Evolutionary conservation across 2,797 vertebrate genomes (phyloP).

Genomic region (Atherinosoma microstoma): DNA sequence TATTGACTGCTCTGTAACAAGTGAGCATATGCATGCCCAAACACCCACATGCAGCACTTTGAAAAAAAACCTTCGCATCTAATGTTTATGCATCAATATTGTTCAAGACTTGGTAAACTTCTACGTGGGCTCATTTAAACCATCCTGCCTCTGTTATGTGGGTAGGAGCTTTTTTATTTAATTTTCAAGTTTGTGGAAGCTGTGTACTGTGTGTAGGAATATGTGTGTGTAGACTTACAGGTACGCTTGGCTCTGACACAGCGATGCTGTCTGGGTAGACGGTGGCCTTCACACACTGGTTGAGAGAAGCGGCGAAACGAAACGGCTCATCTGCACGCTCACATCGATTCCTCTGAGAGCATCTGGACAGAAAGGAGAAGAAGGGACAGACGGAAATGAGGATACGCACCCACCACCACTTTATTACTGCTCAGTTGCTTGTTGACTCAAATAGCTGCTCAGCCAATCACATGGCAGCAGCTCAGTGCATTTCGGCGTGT

Average conservation of each 20-base stretch:
- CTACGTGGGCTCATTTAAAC: slow-evolving; percentile 50
- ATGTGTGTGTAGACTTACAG: slow-evolving; percentile 81
- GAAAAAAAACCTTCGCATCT: slow-evolving; percentile 60
- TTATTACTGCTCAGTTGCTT: not conserved
- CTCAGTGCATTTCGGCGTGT: no score
- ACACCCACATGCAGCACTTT: slow-evolving; percentile 71
- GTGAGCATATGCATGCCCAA: slow-evolving; percentile 72
- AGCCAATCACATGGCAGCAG: not conserved
- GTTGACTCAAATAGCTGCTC: not conserved
- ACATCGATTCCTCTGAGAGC: slow-evolving; percentile 92
- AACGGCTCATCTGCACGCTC: slow-evolving; percentile 90
- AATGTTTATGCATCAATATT: slow-evolving; percentile 78
- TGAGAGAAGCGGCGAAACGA: slow-evolving; percentile 91
- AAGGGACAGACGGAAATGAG: not conserved
- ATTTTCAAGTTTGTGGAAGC: slow-evolving; percentile 25
- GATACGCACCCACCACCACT: not conserved
- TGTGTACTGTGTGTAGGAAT: slow-evolving; percentile 4
- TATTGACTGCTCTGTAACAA: slow-evolving; percentile 62
- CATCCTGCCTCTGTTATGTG: slow-evolving; percentile 40
- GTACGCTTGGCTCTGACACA: slow-evolving; percentile 91
- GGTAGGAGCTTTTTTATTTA: slow-evolving; percentile 43
- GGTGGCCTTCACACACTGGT: slow-evolving; percentile 89
- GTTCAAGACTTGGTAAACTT: slow-evolving; percentile 60
- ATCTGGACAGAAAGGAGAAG: slow-evolving; percentile 80
- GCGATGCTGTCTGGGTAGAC: slow-evolving; percentile 96